Base-by-base conservation (phyloP, 2,113 vertebrate species). In the Abramis brama region DNA sequence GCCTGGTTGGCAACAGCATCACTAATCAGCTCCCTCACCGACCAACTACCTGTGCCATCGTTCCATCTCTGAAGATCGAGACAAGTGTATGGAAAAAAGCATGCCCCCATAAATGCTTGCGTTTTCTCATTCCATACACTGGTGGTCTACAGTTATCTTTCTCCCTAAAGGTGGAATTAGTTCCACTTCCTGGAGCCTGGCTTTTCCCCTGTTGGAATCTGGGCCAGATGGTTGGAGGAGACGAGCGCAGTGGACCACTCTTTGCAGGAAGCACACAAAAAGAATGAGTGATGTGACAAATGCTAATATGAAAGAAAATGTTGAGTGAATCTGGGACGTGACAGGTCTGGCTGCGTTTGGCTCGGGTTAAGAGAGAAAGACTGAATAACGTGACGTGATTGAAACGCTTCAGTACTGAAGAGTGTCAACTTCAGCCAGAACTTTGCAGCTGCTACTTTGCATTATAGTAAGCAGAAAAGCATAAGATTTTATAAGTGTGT, bases 151-250 rank as follows among this genome's bases (percentile, higher is more conserved):
- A 85, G 39, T 30, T 82, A 88, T 55, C 70, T 83, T 52, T 68
- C 55, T 89, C 90, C 93, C 91, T 91, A 76, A 86, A 94, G 93
- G 92, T 92, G 77, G 83, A 92, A 95, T 95, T 94, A 94, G 91
- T 92, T 92, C 89, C 55, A 88, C 92, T 93, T 91, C 91, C 91
- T 92, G 88, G 88, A 93, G 87, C 39, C 62, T 89, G 88, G 91
- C 92, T 90, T 93, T 91, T 90, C 50, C 88, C 86, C 80, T 90
- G 91, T 85, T 88, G 74, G 91, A 94, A 94, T 94, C 92, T 95
- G 90, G 93, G 93, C 93, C 94, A 94, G 90, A 92, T 85, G 90
- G 91, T 88, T 78, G 88, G 76, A 89, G 78, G 90, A 89, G 86
- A 75, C 84, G 60, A 25, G 43, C 9, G 89, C 91, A 90, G 85